phyloP scores from a whole-genome alignment of 2,113 vertebrate genomes.

The Abramis brama region DNA sequence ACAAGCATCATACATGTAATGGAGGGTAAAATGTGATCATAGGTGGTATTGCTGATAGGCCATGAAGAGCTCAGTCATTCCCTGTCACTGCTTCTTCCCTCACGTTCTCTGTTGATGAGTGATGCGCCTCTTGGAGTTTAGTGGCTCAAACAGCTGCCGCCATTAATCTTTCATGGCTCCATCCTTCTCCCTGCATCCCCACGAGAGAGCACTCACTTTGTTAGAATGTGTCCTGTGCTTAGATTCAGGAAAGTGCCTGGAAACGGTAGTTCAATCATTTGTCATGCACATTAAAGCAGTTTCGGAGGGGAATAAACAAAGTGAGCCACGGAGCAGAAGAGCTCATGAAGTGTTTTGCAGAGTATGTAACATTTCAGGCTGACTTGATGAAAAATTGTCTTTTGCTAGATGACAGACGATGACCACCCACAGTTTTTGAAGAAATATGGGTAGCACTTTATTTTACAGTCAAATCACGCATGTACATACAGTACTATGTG shows the following conservation, averaged over 20 bases:
- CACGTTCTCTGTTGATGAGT: constrained; percentile 30
- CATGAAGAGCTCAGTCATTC: constrained; percentile 38
- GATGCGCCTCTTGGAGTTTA: constrained; percentile 43
- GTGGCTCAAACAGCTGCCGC: constrained; percentile 58
- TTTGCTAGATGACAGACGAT: background rate
- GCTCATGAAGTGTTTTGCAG: constrained; percentile 41
- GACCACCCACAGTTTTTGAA: background rate
- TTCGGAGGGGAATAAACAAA: constrained; percentile 37
- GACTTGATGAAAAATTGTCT: background rate
- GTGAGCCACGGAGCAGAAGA: constrained; percentile 2
- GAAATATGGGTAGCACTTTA: background rate
- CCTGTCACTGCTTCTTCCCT: constrained; percentile 21
- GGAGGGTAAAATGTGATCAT: constrained; percentile 44
- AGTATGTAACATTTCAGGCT: constrained; percentile 10
- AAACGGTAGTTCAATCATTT: constrained; percentile 46
- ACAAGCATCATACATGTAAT: constrained; percentile 17
- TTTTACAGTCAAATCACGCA: no score
- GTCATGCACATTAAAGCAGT: constrained; percentile 49
- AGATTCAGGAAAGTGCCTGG: constrained; percentile 41
- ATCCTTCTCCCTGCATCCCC: constrained; percentile 54
- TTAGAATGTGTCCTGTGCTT: constrained; percentile 53
- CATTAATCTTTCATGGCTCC: constrained; percentile 60
- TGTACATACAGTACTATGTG: no score
- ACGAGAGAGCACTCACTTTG: constrained; percentile 74
- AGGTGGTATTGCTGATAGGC: constrained; percentile 15